These are phyloP conservation scores for Saccostrea cuccullata DNA, from an alignment of 1,140 invertebrate species.

Conservation along the genomic window DNA sequence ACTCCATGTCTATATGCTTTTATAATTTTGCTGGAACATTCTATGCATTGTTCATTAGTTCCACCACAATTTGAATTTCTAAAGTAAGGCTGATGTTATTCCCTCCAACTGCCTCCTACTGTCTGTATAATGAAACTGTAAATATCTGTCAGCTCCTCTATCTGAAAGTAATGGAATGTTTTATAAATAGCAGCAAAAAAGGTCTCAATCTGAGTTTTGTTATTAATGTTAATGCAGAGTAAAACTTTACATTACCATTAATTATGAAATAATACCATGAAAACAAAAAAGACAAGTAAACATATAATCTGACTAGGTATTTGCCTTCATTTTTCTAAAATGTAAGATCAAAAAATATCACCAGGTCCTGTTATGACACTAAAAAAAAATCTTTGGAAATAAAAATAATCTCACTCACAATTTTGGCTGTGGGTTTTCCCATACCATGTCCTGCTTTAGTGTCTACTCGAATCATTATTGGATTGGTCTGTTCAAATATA, in stretches of 20 bases:
- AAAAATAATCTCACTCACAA: slow-evolving; percentile 81
- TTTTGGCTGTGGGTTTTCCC: slow-evolving; percentile 96
- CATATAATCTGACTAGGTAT: too few relatives aligned
- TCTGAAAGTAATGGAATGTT: slow-evolving; percentile 81
- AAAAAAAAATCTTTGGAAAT: too few relatives aligned
- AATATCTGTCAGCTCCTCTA: slow-evolving; percentile 93
- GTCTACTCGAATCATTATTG: slow-evolving; percentile 92
- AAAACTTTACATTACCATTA: too few relatives aligned
- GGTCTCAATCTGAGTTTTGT: neutral
- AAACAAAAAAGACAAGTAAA: neutral
- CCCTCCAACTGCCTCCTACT: slow-evolving; percentile 84
- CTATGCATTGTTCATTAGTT: too few relatives aligned
- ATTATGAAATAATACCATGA: too few relatives aligned
- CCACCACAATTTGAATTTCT: neutral
- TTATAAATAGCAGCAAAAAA: too few relatives aligned
- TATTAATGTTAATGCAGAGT: too few relatives aligned
- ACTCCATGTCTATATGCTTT: too few relatives aligned
- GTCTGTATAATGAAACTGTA: slow-evolving; percentile 91
- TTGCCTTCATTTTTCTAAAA: too few relatives aligned
- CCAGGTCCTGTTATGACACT: too few relatives aligned
- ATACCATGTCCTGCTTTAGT: slow-evolving; percentile 97
- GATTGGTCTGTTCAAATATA: slow-evolving; percentile 85
- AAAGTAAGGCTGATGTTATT: neutral
- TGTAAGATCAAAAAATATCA: too few relatives aligned
- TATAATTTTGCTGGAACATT: too few relatives aligned